Evolutionary conservation across 1,140 invertebrate species (phyloP).

Genomic region (Penaeus vannamei): DNA sequence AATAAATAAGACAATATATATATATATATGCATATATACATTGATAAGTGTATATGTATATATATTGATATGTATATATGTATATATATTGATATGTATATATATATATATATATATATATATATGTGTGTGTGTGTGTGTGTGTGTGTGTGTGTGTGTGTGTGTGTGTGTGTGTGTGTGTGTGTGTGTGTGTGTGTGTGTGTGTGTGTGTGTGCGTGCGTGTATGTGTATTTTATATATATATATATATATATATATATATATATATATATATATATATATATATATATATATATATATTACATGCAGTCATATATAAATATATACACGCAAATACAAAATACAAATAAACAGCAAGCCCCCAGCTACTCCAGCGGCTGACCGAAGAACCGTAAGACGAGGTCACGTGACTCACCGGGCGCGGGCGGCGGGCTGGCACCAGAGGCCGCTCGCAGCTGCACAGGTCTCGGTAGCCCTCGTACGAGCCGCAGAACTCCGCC

Average conservation of each 20-base stretch:
- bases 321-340: neutral
- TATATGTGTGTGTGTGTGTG: neutral
- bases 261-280: neutral
- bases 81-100: neutral
- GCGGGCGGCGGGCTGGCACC: neutral
- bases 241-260: neutral
- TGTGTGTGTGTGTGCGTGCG: neutral
- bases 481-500: constrained; percentile 43
- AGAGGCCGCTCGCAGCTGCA: constrained; percentile 26
- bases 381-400: neutral
- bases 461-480: constrained; percentile 53
- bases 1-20: no score
- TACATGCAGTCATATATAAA: no score
- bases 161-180: neutral
- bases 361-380: no score
- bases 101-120: neutral
- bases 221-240: neutral
- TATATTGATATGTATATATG: neutral
- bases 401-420: constrained; percentile 19
- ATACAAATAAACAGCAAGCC: no score
- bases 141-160: neutral
- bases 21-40: no score
- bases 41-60: neutral
- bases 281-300: neutral
- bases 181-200: no score